phyloP scores from a whole-genome alignment of 2,888 invertebrate genomes.

The Cynaeus angustus region DNA sequence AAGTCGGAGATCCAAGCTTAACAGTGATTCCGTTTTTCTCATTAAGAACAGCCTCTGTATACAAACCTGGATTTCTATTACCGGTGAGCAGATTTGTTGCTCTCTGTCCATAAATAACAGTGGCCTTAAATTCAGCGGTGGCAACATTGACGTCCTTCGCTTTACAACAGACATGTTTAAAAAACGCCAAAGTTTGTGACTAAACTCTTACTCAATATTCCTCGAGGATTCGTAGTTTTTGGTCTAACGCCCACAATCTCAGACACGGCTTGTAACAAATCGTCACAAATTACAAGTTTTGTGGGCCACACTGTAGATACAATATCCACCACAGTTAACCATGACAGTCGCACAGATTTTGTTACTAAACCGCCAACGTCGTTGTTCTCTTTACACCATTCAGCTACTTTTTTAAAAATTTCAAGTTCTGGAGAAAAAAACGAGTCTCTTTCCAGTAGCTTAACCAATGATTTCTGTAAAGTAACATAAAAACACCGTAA shows the following conservation, averaged over 20 bases:
- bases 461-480: constrained; percentile 16
- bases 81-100: background rate
- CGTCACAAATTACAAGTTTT: background rate
- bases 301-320: constrained; percentile 2
- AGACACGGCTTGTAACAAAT: background rate
- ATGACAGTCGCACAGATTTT: background rate
- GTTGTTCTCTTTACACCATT: background rate
- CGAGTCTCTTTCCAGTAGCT: constrained; percentile 13
- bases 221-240: background rate
- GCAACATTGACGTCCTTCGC: constrained; percentile 6
- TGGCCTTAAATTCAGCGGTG: background rate
- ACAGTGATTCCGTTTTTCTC: constrained; percentile 4
- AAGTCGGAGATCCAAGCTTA: constrained; percentile 1
- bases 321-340: background rate
- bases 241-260: constrained; percentile 14
- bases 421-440: constrained; percentile 19
- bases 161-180: background rate
- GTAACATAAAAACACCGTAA: background rate
- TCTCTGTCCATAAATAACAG: background rate
- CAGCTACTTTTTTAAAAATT: constrained; percentile 5
- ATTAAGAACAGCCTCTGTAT: background rate
- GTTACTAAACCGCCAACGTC: background rate
- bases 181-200: background rate
- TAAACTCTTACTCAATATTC: background rate
- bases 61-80: background rate